Evolutionary conservation across 2,888 invertebrate species (phyloP).

Genomic region (Dryobotodes eremita): DNA sequence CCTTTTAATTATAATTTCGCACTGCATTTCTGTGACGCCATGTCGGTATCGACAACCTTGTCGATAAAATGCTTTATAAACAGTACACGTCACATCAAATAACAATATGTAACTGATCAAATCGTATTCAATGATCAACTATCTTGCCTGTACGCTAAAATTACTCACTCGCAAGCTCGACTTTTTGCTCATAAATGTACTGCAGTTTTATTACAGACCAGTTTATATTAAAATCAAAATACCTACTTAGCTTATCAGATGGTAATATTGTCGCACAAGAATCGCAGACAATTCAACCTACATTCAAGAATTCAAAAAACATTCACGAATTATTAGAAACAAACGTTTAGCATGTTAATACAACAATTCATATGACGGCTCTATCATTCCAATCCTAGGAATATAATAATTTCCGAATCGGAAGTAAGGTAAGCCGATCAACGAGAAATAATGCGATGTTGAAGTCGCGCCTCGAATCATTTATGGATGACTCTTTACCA

Average conservation of each 20-base stretch:
- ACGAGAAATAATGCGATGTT: constrained; percentile 89
- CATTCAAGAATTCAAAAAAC: constrained; percentile 79
- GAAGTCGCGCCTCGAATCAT: constrained; percentile 88
- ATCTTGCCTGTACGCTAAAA: constrained; percentile 44
- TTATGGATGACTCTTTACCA: constrained; percentile 83
- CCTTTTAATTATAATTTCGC: constrained; percentile 86
- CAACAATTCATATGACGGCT: constrained; percentile 81
- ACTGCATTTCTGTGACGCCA: constrained; percentile 76
- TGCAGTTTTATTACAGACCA: constrained; percentile 48
- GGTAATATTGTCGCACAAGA: constrained; percentile 55
- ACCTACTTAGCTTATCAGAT: constrained; percentile 55
- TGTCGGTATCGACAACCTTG: constrained; percentile 64
- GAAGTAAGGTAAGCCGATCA: constrained; percentile 89
- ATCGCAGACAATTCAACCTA: constrained; percentile 77
- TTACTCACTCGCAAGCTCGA: constrained; percentile 41
- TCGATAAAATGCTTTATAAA: constrained; percentile 66
- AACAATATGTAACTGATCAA: constrained; percentile 63
- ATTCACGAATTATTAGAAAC: constrained; percentile 81
- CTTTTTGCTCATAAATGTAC: constrained; percentile 25
- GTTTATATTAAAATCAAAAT: constrained; percentile 53
- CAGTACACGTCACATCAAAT: constrained; percentile 63
- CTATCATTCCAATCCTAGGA: constrained; percentile 84
- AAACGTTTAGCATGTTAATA: constrained; percentile 82
- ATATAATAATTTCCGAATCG: constrained; percentile 90
- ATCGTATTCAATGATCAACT: constrained; percentile 46